Base-by-base conservation (phyloP, 37 sponge, comb jelly and placozoan species). In the Crambe crambe region DNA sequence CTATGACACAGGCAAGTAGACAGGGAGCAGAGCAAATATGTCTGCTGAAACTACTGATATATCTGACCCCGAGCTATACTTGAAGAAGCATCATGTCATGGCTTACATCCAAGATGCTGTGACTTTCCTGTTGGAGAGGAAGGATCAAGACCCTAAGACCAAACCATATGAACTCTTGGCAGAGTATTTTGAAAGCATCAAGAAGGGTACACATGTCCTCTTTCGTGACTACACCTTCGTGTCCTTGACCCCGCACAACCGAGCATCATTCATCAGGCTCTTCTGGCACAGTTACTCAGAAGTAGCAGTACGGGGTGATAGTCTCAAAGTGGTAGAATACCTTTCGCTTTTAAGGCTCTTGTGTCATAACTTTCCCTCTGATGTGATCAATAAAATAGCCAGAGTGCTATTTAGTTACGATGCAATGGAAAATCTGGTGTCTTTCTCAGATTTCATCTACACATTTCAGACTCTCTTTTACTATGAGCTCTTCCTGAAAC, bases 171-270 rank as follows among this genome's bases (percentile, higher is more conserved):
- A 83, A 10, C 41, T 82, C 17, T 75, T 95, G 34, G 57, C 83
- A 0, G 92, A 91, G 9, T 95, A 95, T 59, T 95, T 95, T 68
- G 70, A 68, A 23, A 74, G 89, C 22, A 88, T 91, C 1, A 68
- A 51, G 10, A 30, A 68, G 21, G 95, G 92, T 15, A 81, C 78
- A 22, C 95, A 95, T 59, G 76, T 95, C 25, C 82, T 77, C 8
- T 86, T 86, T 54, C 83, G 92, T 2, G 89, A 88, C 37, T 91
- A 91, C 73, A 22, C 67, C 29, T 95, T 80, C 71, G 38, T 95
- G 25, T 71, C 78, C 27, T 39, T 83, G 9, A 95, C 91, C 36
- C 95, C 92, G 22, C 77, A 89, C 91, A 95, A 95, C 80, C 73
- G 92, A 31, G 81, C 77, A 0, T 77, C 86, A 31, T 95, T 95